Evolutionary conservation across 2,113 vertebrate genomes (phyloP).

Genomic region (Pachyramphus minor): DNA sequence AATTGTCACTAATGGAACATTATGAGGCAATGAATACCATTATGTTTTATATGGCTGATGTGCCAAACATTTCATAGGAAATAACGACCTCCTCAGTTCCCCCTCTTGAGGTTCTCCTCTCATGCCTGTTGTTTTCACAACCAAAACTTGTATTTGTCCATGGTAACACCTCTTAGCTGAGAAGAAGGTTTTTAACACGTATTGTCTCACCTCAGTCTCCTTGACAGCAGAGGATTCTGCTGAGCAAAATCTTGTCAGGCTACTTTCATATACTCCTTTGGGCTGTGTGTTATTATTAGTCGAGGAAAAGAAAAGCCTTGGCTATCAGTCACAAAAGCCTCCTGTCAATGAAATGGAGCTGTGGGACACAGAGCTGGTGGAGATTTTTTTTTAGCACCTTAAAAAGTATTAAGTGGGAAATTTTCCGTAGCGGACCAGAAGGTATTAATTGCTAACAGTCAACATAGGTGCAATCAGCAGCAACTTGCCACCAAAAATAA

Average conservation of each 20-base stretch:
- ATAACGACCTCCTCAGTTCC: background rate
- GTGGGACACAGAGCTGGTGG: background rate
- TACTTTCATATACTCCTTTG: background rate
- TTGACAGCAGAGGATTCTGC: background rate
- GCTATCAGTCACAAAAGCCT: background rate
- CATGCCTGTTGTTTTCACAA: background rate
- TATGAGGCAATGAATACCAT: background rate
- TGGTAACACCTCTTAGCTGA: background rate
- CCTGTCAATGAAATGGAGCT: background rate
- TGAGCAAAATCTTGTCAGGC: background rate
- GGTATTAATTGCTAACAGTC: conserved; percentile 48
- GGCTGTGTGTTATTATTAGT: background rate
- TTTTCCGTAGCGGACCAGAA: conserved; percentile 15
- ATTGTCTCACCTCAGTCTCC: background rate
- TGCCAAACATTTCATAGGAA: background rate
- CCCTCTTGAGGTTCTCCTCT: background rate
- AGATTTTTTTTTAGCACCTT: conserved; percentile 37
- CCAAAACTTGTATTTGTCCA: background rate
- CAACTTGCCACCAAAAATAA: conserved; percentile 35
- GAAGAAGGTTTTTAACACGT: background rate
- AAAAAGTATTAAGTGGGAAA: conserved; percentile 33
- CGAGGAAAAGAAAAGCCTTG: background rate
- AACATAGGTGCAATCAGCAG: background rate
- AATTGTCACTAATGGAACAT: background rate
- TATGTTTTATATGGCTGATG: background rate